These are phyloP conservation scores for Phaethornis superciliosus DNA, from an alignment of 2,113 vertebrate genomes.

Conservation along the genomic window DNA sequence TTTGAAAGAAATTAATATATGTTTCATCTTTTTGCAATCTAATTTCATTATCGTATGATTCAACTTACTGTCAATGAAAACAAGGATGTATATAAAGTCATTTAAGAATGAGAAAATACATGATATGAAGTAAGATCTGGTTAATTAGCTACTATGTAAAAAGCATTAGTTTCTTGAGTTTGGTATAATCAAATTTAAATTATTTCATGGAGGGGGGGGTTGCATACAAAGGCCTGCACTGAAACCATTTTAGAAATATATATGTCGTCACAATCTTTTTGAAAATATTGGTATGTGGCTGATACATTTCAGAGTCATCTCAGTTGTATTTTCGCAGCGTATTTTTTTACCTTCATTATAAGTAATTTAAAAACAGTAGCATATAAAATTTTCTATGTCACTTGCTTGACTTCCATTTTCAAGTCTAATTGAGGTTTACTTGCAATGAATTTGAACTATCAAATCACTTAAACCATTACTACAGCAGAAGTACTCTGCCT, in stretches of 20 bases:
- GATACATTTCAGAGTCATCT: background rate
- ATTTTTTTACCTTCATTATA: constrained; percentile 40
- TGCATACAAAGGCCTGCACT: background rate
- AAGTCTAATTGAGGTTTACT: constrained; percentile 40
- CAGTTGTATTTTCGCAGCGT: constrained; percentile 4
- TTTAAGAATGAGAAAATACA: background rate
- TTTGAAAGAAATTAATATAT: background rate
- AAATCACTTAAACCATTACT: constrained; percentile 36
- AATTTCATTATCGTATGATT: background rate
- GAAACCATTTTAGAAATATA: background rate
- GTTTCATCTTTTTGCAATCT: background rate
- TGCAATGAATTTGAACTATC: constrained; percentile 42
- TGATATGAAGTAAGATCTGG: background rate
- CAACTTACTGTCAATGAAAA: background rate
- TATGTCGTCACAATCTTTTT: background rate
- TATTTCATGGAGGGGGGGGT: background rate
- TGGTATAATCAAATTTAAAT: background rate
- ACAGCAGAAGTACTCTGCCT: constrained; percentile 18
- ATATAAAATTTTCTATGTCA: constrained; percentile 9
- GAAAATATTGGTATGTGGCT: background rate
- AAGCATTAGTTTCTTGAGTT: background rate
- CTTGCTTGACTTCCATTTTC: constrained; percentile 46
- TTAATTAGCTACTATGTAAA: background rate
- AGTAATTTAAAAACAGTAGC: constrained; percentile 31
- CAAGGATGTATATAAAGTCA: background rate